Evolutionary conservation across 2,888 invertebrate species (phyloP).

Genomic region (Clanis bilineata): DNA sequence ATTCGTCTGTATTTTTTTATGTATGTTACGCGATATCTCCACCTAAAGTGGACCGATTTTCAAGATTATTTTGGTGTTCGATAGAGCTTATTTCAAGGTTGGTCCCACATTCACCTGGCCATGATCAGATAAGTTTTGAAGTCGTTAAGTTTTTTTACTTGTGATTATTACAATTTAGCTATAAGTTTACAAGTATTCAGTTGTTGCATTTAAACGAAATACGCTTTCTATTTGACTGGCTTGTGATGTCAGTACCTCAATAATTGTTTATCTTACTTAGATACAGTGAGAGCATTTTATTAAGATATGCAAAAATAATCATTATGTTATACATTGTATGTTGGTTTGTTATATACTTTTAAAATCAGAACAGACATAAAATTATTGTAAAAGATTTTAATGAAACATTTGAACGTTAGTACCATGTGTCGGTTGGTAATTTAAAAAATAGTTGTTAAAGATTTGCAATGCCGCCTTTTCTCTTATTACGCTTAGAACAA

Average conservation of each 20-base stretch:
- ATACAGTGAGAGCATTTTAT: neutral
- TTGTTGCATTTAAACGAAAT: constrained; percentile 29
- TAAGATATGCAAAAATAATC: constrained; percentile 23
- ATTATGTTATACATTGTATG: constrained; percentile 34
- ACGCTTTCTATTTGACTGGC: constrained; percentile 40
- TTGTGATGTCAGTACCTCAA: constrained; percentile 29
- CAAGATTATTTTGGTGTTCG: no score
- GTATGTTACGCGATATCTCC: no score
- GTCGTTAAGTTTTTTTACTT: no score
- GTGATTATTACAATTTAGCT: no score
- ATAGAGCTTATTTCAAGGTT: no score
- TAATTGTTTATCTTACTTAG: constrained; percentile 1
- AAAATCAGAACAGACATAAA: constrained; percentile 24
- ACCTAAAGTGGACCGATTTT: no score
- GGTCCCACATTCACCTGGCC: no score
- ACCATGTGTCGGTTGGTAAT: neutral
- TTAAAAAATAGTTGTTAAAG: neutral
- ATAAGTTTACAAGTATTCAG: neutral
- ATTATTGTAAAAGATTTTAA: neutral
- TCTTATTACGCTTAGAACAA: constrained; percentile 22
- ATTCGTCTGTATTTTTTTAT: no score
- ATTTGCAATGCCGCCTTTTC: neutral
- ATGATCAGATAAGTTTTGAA: no score
- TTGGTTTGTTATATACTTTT: constrained; percentile 29
- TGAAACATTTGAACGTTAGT: neutral